Evolutionary conservation across 1,140 invertebrate species (phyloP).

Genomic region (Harlomillsia oculata): DNA sequence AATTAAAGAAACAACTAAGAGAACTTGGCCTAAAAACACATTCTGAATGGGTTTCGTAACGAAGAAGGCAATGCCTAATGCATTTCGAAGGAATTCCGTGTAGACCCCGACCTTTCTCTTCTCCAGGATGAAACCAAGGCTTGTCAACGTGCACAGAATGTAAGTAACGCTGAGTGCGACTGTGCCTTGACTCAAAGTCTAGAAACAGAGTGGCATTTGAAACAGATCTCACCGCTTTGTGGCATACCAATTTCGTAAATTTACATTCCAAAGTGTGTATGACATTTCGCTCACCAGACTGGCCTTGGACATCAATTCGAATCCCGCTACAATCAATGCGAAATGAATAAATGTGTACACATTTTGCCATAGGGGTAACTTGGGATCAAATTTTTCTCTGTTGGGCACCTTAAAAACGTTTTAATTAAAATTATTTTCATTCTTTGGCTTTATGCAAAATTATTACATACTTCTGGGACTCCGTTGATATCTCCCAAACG

Average conservation of each 20-base stretch:
- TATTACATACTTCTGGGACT: conserved; percentile 60
- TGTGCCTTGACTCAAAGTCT: conserved; percentile 18
- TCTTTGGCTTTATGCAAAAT: conserved; percentile 21
- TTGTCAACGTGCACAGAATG: conserved; percentile 21
- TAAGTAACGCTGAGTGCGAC: conserved; percentile 11
- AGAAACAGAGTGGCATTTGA: not conserved
- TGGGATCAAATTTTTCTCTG: conserved; percentile 58
- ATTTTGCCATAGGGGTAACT: conserved; percentile 57
- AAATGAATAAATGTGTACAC: conserved; percentile 61
- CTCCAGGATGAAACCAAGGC: conserved; percentile 22
- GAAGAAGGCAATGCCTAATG: no score
- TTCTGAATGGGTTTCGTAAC: no score
- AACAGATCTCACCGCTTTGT: not conserved
- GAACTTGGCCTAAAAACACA: no score
- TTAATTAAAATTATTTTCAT: not conserved
- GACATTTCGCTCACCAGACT: conserved; percentile 48
- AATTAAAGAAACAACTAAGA: no score
- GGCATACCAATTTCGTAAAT: no score
- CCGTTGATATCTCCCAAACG: conserved; percentile 62
- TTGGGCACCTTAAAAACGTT: conserved; percentile 45
- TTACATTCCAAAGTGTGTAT: not conserved
- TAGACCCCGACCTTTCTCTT: conserved; percentile 2
- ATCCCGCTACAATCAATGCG: conserved; percentile 51
- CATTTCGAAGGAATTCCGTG: conserved; percentile 12
- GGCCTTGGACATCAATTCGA: conserved; percentile 51